These are phyloP conservation scores for Gasterosteus aculeatus DNA, from an alignment of 2,113 vertebrate genomes.

Conservation along the genomic window DNA sequence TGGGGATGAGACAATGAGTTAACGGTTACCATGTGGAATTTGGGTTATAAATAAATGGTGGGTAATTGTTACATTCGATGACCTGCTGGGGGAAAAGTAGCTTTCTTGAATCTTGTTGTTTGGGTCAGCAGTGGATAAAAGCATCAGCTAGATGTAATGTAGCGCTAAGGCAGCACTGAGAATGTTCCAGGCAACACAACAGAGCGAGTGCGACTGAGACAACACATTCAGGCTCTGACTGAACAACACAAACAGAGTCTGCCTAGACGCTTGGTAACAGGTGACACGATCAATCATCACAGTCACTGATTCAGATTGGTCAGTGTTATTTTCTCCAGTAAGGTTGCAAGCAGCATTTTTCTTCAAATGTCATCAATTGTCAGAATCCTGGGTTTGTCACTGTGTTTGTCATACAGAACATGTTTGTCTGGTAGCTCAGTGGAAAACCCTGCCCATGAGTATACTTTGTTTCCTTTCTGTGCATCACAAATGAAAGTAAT, in stretches of 20 bases:
- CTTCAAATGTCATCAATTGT: conserved; percentile 25
- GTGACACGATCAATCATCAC: conserved; percentile 69
- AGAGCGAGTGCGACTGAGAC: conserved; percentile 14
- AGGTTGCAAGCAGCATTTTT: conserved; percentile 19
- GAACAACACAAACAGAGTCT: conserved; percentile 55
- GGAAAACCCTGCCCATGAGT: neutral
- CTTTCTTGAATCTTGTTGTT: no score
- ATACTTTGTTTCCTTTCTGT: neutral
- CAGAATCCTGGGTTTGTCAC: conserved; percentile 16
- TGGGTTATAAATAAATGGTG: neutral
- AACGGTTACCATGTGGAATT: neutral
- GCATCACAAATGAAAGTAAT: conserved; percentile 9
- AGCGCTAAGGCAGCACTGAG: neutral
- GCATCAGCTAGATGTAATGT: no score
- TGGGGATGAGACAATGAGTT: neutral
- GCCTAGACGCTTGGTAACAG: conserved; percentile 75
- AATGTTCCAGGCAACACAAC: conserved; percentile 32
- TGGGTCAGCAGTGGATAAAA: no score
- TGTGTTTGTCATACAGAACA: conserved; percentile 29
- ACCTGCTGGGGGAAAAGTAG: neutral
- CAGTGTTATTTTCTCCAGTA: conserved; percentile 30
- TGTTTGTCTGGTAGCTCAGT: conserved; percentile 26
- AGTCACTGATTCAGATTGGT: conserved; percentile 62
- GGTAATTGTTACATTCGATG: neutral
- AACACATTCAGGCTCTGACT: conserved; percentile 34